These are phyloP conservation scores for Aegypius monachus DNA, from an alignment of 2,113 vertebrate species.

Conservation along the genomic window DNA sequence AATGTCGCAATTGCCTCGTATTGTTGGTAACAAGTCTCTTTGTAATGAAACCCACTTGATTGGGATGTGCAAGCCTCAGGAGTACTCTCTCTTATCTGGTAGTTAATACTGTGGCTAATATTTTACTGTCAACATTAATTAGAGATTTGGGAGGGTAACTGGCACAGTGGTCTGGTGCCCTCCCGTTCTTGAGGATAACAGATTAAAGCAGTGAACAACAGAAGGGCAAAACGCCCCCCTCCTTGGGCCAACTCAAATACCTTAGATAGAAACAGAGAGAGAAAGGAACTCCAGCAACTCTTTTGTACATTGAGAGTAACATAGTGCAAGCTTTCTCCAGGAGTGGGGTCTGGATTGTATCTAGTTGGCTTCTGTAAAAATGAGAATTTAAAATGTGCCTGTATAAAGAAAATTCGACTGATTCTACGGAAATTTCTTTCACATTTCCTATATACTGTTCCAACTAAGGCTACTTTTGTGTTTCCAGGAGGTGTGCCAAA, in stretches of 20 bases:
- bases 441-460: not conserved
- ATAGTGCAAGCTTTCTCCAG: not conserved
- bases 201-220: not conserved
- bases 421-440: not conserved
- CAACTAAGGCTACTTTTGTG: not conserved
- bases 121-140: conserved; percentile 30
- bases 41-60: not conserved
- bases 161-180: not conserved
- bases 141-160: not conserved
- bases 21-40: not conserved
- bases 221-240: not conserved
- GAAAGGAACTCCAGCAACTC: not conserved
- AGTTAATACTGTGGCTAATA: not conserved
- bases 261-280: not conserved
- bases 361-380: not conserved
- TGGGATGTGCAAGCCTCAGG: not conserved
- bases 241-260: not conserved
- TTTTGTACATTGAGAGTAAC: not conserved
- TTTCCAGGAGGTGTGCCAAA: not conserved
- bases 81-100: not conserved
- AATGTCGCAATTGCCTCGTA: not conserved
- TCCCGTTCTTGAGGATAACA: not conserved
- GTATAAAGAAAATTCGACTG: not conserved
- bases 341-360: not conserved
- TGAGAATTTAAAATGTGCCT: not conserved